These are phyloP conservation scores for Paguma larvata DNA, from an alignment of 2,797 vertebrate species.

Conservation along the genomic window DNA sequence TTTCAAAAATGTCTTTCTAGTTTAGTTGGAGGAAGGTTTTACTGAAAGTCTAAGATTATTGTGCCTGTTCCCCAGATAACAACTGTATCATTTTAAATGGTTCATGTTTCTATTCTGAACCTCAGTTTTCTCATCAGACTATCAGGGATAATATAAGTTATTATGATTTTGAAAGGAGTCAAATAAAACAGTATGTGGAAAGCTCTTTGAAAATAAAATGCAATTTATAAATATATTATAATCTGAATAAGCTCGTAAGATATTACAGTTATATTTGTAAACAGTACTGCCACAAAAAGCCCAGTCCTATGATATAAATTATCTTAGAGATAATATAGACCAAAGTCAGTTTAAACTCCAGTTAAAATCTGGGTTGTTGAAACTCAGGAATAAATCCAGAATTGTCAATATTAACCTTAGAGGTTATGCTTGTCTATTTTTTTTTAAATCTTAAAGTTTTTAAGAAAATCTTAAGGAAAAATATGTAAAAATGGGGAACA, in stretches of 20 bases:
- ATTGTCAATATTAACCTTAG: not conserved
- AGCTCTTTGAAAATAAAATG: slow-evolving; percentile 2
- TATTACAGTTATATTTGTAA: slow-evolving; percentile 1
- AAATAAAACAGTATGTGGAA: not conserved
- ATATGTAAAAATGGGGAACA: slow-evolving; percentile 50
- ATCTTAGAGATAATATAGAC: slow-evolving; percentile 16
- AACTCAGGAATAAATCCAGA: not conserved
- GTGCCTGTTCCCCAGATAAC: not conserved
- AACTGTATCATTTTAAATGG: not conserved
- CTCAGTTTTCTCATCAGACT: slow-evolving; percentile 33
- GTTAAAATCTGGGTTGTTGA: not conserved
- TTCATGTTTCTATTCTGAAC: not conserved
- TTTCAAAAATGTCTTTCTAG: not conserved
- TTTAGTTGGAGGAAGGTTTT: not conserved
- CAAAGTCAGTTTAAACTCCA: not conserved
- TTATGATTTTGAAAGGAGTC: slow-evolving; percentile 3
- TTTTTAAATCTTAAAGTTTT: slow-evolving; percentile 40
- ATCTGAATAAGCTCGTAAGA: not conserved
- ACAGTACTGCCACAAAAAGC: slow-evolving; percentile 21
- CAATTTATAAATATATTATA: slow-evolving; percentile 33
- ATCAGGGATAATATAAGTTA: slow-evolving; percentile 1
- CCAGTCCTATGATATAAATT: not conserved
- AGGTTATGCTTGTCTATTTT: not conserved
- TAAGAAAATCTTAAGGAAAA: slow-evolving; percentile 61
- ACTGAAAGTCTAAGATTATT: not conserved